Evolutionary conservation across 2,113 vertebrate species (phyloP).

Genomic region (Mustelus asterias): DNA sequence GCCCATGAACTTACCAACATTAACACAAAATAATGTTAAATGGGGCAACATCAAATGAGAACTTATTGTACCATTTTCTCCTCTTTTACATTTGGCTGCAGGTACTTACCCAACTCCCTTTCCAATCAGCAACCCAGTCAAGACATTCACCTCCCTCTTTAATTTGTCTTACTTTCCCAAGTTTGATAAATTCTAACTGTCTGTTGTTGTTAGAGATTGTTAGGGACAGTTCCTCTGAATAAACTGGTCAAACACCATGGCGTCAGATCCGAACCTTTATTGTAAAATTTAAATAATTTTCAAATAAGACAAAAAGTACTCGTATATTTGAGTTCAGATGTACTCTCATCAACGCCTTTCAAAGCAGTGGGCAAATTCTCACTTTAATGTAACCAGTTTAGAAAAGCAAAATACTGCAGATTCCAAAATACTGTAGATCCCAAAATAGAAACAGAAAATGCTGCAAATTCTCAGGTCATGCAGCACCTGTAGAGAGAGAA

Average conservation of each 20-base stretch:
- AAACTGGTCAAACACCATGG: neutral
- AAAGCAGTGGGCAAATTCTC: neutral
- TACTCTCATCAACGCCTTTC: neutral
- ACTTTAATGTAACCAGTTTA: neutral
- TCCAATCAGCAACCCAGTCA: neutral
- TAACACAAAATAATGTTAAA: too few relatives aligned
- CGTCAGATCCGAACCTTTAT: neutral
- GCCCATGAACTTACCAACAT: too few relatives aligned
- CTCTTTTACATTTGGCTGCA: neutral
- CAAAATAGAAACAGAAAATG: neutral
- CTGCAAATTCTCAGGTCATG: neutral
- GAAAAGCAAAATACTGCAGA: neutral
- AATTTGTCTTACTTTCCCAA: neutral
- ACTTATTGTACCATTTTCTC: neutral
- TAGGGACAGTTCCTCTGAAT: neutral
- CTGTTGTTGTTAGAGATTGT: neutral
- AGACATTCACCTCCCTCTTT: neutral
- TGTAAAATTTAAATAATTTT: slow-evolving; percentile 19
- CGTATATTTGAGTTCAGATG: neutral
- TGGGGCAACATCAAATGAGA: neutral
- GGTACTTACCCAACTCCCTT: neutral
- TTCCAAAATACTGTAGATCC: too few relatives aligned
- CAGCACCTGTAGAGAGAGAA: neutral
- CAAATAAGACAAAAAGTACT: neutral
- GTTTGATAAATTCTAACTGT: neutral